Conservation (phyloP, 1,140 invertebrate genomes). For the Tetramorium parvispinum region DNA sequence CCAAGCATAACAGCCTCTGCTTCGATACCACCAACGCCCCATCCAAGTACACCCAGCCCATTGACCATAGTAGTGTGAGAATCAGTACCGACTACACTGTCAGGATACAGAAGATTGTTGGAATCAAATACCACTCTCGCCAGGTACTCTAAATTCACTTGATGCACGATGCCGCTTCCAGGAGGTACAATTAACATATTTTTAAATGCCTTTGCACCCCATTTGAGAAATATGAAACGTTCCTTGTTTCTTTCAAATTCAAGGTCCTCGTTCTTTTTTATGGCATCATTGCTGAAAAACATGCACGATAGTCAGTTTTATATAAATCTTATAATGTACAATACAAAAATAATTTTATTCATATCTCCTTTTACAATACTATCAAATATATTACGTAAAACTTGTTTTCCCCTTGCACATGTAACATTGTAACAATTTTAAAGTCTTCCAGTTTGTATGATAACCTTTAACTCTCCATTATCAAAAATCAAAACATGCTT, state of each 20-base stretch:
- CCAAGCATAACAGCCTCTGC: conserved; percentile 97
- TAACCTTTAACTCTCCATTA: conserved; percentile 32
- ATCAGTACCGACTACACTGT: conserved; percentile 99
- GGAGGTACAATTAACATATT: conserved; percentile 99
- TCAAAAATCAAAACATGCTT: not conserved
- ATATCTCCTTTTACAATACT: not conserved
- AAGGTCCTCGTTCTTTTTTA: conserved; percentile 97
- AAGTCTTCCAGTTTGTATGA: not conserved
- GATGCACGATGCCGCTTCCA: conserved; percentile 98
- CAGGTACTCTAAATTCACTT: conserved; percentile 98
- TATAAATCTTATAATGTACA: not conserved
- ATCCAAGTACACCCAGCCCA: conserved; percentile 92
- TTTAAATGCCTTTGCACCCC: conserved; percentile 97
- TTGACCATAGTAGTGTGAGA: conserved; percentile 99
- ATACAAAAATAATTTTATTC: not conserved
- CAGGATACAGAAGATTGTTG: conserved; percentile 92
- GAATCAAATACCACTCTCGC: conserved; percentile 97
- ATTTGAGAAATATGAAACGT: conserved; percentile 98
- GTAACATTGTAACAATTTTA: not conserved
- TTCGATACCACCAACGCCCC: conserved; percentile 94
- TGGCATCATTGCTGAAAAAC: conserved; percentile 91
- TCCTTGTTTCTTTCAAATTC: conserved; percentile 99
- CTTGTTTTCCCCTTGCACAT: not conserved
- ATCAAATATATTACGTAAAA: conserved; percentile 27
- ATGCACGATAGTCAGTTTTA: not conserved